phyloP scores from a whole-genome alignment of 2,888 invertebrate species.

The Drosophila neutralis region DNA sequence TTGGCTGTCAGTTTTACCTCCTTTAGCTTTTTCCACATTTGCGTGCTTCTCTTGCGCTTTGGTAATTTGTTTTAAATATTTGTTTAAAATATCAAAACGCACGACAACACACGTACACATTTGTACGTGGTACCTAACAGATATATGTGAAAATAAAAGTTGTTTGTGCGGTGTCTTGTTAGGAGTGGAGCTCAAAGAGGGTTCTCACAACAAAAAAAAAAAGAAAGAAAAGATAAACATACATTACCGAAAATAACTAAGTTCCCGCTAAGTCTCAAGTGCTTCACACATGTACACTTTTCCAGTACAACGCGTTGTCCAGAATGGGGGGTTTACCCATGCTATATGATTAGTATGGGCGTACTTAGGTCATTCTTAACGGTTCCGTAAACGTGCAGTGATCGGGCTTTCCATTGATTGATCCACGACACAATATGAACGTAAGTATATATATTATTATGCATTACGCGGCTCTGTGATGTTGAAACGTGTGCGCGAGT shows the following conservation, averaged over 20 bases:
- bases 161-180: slow-evolving; percentile 51
- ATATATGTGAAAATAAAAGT: slow-evolving; percentile 78
- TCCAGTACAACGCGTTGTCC: slow-evolving; percentile 38
- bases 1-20: slow-evolving; percentile 23
- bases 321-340: slow-evolving; percentile 29
- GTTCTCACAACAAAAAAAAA: slow-evolving; percentile 54
- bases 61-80: slow-evolving; percentile 80
- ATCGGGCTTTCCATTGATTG: slow-evolving; percentile 49
- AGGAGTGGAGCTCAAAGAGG: slow-evolving; percentile 40
- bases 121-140: slow-evolving; percentile 79
- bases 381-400: slow-evolving; percentile 64
- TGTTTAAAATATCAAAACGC: slow-evolving; percentile 77
- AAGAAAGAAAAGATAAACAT: neutral
- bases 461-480: slow-evolving; percentile 61
- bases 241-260: slow-evolving; percentile 20
- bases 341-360: neutral
- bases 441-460: slow-evolving; percentile 51
- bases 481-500: slow-evolving; percentile 58
- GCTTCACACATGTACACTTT: slow-evolving; percentile 21
- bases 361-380: slow-evolving; percentile 55
- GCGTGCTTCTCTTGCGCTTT: slow-evolving; percentile 70
- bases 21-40: slow-evolving; percentile 53
- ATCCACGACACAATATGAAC: slow-evolving; percentile 9
- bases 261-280: slow-evolving; percentile 41
- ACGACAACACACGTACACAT: slow-evolving; percentile 73